A percentile compares a stretch with the other conserved stretches of the same genome.
Evolutionary conservation across 2,113 vertebrate species (phyloP).

Genomic region (Leptocoma aspasia): DNA sequence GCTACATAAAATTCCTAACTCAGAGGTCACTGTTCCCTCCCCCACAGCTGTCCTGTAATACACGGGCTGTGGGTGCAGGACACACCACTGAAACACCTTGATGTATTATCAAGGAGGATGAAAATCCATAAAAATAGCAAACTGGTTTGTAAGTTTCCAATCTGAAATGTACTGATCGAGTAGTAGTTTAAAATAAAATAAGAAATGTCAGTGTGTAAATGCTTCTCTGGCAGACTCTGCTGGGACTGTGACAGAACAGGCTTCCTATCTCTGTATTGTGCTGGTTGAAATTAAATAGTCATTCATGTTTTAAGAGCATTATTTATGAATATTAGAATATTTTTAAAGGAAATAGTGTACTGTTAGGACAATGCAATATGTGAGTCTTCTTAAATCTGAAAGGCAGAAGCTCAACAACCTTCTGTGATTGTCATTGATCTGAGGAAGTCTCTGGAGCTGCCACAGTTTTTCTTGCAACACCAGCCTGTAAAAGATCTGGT

Average conservation of each 20-base stretch:
- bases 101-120: neutral
- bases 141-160: neutral
- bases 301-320: neutral
- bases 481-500: neutral
- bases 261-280: neutral
- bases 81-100: neutral
- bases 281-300: neutral
- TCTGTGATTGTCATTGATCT: accelerated
- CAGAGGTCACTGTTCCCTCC: neutral
- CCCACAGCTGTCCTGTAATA: neutral
- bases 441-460: neutral
- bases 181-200: neutral
- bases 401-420: neutral
- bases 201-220: neutral
- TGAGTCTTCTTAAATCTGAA: neutral
- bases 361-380: neutral
- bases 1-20: neutral
- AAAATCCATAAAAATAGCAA: neutral
- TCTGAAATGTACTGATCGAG: neutral
- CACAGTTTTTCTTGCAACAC: neutral
- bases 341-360: neutral
- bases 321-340: neutral
- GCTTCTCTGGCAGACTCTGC: neutral
- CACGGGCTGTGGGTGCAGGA: neutral
- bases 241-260: neutral